Percentiles rank a stretch among this genome's conserved stretches.
phyloP scores from a whole-genome alignment of 2,888 invertebrate species.

The Diaprepes abbreviatus region DNA sequence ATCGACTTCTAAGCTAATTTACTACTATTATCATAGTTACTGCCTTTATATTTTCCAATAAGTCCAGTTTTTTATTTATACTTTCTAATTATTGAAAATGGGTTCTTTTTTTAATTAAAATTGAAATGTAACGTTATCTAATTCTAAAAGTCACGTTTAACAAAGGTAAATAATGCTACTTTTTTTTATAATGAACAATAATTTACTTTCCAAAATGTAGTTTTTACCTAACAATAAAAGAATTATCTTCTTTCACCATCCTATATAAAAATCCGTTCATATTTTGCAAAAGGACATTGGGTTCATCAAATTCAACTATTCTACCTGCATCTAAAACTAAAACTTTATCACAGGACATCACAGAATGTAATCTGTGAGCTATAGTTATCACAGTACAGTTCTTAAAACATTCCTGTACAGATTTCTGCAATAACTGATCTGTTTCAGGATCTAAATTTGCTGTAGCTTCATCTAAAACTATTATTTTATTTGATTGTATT shows the following conservation, averaged over 20 bases:
- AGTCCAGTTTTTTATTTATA: no score
- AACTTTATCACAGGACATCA: constrained; percentile 86
- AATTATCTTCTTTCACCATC: constrained; percentile 79
- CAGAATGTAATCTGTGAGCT: constrained; percentile 74
- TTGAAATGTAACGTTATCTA: no score
- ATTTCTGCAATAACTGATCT: constrained; percentile 80
- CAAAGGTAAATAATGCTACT: no score
- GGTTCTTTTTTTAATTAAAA: no score
- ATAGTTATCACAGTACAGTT: constrained; percentile 84
- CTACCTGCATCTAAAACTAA: constrained; percentile 85
- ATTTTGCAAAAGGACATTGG: constrained; percentile 74
- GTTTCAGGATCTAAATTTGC: constrained; percentile 86
- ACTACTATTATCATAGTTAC: no score
- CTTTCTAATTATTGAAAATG: no score
- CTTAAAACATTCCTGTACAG: constrained; percentile 80
- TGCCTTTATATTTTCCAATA: no score
- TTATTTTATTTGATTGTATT: constrained; percentile 65
- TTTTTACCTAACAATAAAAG: constrained; percentile 25
- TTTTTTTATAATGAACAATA: no score
- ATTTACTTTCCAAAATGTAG: no score
- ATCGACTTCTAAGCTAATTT: no score
- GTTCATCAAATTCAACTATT: constrained; percentile 82
- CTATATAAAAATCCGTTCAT: constrained; percentile 53
- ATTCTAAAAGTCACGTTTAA: no score
- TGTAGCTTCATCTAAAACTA: constrained; percentile 78